Evolutionary conservation across 37 sponge, comb jelly and placozoan genomes (phyloP), one percentile per base, ranked within the genome.

Genomic region (Axinella damicornis): DNA sequence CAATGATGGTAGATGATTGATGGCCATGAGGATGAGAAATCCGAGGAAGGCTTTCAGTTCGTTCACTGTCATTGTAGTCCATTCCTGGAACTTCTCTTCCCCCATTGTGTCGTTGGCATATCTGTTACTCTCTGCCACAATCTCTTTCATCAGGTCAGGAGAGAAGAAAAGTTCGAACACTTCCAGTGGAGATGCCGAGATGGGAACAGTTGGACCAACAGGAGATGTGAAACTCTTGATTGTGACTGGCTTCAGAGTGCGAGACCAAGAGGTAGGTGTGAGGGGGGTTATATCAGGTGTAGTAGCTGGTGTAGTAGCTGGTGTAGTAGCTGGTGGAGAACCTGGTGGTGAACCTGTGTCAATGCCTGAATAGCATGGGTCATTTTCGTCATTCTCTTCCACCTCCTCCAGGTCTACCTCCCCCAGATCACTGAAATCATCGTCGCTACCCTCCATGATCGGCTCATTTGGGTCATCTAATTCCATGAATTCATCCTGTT

Each of bases 1-100:
- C 15, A 38, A 19, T 19, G 67, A 39, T 39, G 80, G 80, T 24
- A 64, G 37, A 65, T 40, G 20, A 25, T 39, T 41, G 0, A 79
- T 79, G 22, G 46, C 65, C 80, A 79, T 79, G 46, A 79, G 53
- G 25, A 79, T 79, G 27, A 20, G 52, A 28, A 79, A 79, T 25
- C 69, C 82, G 4, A 84, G 20, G 56, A 53, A 84, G 16, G 85
- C 85, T 27, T 75, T 27, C 14, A 73, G 20, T 11, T 83, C 84
- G 18, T 61, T 32, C 0, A 31, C 36, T 15, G 67, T 67, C 21
- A 65, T 53, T 1, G 16, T n/a, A 13, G 34, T 28, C 81, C 81
- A 81, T 65, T 52, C 53, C n/a, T 4, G 24, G 20, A 53, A 65
- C 27, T 6, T 41, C 53, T 76, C 69, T 11, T 76, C 69, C 17